Percentiles rank a stretch among this genome's conserved stretches.
phyloP scores from a whole-genome alignment of 2,113 vertebrate genomes.

The Forbesichthys agassizii region DNA sequence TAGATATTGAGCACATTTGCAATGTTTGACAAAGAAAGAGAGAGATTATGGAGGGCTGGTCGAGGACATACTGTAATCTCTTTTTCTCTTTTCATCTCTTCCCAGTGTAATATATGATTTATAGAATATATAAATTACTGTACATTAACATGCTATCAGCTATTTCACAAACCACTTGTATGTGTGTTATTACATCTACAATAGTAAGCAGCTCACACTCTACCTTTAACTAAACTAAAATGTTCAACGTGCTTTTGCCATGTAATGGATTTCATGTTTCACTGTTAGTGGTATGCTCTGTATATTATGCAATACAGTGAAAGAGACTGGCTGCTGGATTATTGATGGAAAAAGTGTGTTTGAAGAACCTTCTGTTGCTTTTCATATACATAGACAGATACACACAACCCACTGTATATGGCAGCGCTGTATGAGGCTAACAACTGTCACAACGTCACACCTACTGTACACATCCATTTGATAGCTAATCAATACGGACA shows the following conservation, averaged over 20 bases:
- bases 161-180: background rate
- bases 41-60: background rate
- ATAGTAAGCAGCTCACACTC: background rate
- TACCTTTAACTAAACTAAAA: background rate
- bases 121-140: no score
- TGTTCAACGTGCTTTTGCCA: background rate
- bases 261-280: background rate
- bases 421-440: no score
- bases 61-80: background rate
- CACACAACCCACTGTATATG: no score
- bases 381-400: no score
- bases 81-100: background rate
- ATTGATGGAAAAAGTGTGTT: no score
- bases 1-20: background rate
- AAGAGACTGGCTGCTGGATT: background rate
- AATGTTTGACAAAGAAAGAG: background rate
- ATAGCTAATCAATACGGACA: no score
- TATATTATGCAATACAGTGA: slow-evolving; percentile 15
- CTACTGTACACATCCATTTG: no score
- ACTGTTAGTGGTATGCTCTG: background rate
- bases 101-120: background rate
- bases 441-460: no score
- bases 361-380: no score
- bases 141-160: background rate
- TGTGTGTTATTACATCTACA: background rate